Conservation (phyloP, 2,888 invertebrate species). For the Cryptus armator region DNA sequence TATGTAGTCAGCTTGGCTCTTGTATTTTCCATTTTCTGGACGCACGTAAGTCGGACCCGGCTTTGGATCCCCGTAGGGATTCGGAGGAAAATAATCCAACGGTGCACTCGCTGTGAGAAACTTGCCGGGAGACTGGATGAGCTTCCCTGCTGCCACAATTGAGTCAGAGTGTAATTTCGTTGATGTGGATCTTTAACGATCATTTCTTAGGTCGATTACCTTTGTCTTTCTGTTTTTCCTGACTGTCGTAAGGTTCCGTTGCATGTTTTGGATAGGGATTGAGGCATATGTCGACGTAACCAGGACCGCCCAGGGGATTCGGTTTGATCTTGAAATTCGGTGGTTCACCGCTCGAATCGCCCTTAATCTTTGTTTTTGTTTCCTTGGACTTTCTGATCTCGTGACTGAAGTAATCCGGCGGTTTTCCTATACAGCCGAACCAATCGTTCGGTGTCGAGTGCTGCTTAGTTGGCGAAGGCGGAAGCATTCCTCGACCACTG, state of each 20-base stretch:
- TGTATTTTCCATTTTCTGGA: constrained; percentile 61
- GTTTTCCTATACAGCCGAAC: constrained; percentile 85
- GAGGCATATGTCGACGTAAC: constrained; percentile 86
- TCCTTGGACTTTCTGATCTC: constrained; percentile 61
- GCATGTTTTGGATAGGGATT: constrained; percentile 84
- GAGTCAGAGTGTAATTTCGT: constrained; percentile 12
- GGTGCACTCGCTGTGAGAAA: constrained; percentile 73
- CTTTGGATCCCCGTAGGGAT: constrained; percentile 77
- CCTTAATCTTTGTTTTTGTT: constrained; percentile 58
- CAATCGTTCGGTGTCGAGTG: constrained; percentile 86
- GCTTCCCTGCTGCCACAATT: constrained; percentile 41
- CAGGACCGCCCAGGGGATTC: constrained; percentile 85
- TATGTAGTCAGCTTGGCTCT: constrained; percentile 50
- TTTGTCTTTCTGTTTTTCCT: constrained; percentile 31
- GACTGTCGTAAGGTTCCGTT: constrained; percentile 74
- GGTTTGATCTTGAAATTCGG: constrained; percentile 78
- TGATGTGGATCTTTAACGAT: constrained; percentile 11
- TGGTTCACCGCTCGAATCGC: constrained; percentile 54
- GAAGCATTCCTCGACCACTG: constrained; percentile 62
- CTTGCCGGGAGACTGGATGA: constrained; percentile 44
- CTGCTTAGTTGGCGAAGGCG: constrained; percentile 82
- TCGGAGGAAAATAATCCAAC: constrained; percentile 80
- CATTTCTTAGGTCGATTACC: constrained; percentile 31
- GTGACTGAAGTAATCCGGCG: constrained; percentile 79
- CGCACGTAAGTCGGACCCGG: constrained; percentile 76